phyloP scores from a whole-genome alignment of 2,797 vertebrate genomes.

The Rhyacichthys aspro region DNA sequence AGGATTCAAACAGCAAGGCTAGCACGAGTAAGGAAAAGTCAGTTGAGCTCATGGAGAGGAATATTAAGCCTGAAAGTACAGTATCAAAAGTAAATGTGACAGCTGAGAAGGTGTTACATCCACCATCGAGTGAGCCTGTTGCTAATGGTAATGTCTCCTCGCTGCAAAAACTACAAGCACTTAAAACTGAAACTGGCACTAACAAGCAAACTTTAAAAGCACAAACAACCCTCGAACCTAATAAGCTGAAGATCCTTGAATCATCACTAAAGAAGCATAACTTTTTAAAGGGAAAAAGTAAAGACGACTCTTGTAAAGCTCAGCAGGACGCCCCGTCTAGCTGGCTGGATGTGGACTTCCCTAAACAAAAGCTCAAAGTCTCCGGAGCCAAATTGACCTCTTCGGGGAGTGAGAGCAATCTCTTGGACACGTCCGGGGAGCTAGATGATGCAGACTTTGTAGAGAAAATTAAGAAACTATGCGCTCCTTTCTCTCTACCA shows the following conservation, averaged over 20 bases:
- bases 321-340: slow-evolving; percentile 70
- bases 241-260: slow-evolving; percentile 38
- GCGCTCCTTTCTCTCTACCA: slow-evolving; percentile 84
- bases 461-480: slow-evolving; percentile 89
- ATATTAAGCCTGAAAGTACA: neutral
- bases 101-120: slow-evolving; percentile 21
- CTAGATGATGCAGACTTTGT: slow-evolving; percentile 89
- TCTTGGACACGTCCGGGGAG: slow-evolving; percentile 85
- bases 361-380: slow-evolving; percentile 59
- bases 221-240: slow-evolving; percentile 25
- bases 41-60: slow-evolving; percentile 17
- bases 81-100: slow-evolving; percentile 14
- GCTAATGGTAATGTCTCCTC: slow-evolving; percentile 36
- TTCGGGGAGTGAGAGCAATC: slow-evolving; percentile 80
- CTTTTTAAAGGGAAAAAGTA: slow-evolving; percentile 33
- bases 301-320: slow-evolving; percentile 30
- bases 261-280: slow-evolving; percentile 50
- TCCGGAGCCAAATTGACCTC: slow-evolving; percentile 65
- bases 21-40: slow-evolving; percentile 9
- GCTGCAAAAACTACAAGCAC: neutral
- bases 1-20: slow-evolving; percentile 9
- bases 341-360: slow-evolving; percentile 80
- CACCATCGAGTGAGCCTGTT: slow-evolving; percentile 12
- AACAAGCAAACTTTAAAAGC: slow-evolving; percentile 37
- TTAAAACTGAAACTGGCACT: slow-evolving; percentile 19